Percentiles rank a stretch among this genome's conserved stretches.
phyloP scores from a whole-genome alignment of 1,140 invertebrate species.

The Cheumatopsyche charites region DNA sequence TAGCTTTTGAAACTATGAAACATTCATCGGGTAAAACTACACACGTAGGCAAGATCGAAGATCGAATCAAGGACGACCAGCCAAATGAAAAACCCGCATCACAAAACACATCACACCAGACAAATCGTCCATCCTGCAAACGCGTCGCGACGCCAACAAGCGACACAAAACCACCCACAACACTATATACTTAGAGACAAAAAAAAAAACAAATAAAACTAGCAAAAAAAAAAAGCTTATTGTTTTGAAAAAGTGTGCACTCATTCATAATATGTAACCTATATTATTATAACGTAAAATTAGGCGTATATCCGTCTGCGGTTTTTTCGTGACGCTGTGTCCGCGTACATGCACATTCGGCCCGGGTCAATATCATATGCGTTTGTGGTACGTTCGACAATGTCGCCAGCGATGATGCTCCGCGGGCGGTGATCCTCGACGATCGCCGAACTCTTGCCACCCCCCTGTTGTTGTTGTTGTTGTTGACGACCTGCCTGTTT shows the following conservation, averaged over 20 bases:
- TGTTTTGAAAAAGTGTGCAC: conserved; percentile 18
- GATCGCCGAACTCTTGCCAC: neutral
- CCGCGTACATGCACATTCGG: neutral
- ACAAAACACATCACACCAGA: conserved; percentile 2
- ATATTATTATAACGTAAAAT: too few relatives aligned
- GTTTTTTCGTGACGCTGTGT: conserved; percentile 23
- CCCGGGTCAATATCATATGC: neutral
- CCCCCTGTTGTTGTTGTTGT: too few relatives aligned
- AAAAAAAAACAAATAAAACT: neutral
- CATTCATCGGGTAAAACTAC: conserved; percentile 1
- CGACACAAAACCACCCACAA: neutral
- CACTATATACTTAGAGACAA: neutral
- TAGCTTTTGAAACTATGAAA: conserved; percentile 10
- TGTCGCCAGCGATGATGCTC: neutral
- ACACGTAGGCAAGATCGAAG: conserved; percentile 1
- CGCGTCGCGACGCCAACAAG: neutral
- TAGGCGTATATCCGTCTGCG: neutral
- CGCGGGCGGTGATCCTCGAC: conserved; percentile 5
- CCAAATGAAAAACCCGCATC: neutral
- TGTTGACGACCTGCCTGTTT: too few relatives aligned
- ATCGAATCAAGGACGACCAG: neutral
- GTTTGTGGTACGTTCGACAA: neutral
- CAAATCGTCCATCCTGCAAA: conserved; percentile 2
- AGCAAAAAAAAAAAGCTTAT: neutral
- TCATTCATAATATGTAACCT: too few relatives aligned